Conservation (phyloP, 2,797 vertebrate genomes). For the Linurgus olivaceus region DNA sequence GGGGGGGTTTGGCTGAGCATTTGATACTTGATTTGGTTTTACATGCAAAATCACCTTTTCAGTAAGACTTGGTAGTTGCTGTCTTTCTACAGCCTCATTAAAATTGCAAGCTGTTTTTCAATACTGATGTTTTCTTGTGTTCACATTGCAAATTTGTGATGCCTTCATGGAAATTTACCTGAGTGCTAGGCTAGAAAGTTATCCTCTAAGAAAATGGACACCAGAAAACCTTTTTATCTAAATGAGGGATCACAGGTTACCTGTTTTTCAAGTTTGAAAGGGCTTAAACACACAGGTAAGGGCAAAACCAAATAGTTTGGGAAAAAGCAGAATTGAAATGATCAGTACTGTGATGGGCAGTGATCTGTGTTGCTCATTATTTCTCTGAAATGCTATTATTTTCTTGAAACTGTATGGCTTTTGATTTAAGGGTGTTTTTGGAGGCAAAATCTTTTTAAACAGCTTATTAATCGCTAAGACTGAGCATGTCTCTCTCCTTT, state of each 20-base stretch:
- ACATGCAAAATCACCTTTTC: background rate
- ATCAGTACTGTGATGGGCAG: background rate
- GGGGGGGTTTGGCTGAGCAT: background rate
- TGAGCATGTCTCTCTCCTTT: background rate
- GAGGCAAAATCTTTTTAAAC: background rate
- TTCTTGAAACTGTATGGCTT: background rate
- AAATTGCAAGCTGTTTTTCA: background rate
- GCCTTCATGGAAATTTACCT: background rate
- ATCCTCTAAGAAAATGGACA: background rate
- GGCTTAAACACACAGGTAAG: background rate
- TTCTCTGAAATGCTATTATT: background rate
- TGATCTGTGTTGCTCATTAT: background rate
- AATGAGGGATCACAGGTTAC: background rate
- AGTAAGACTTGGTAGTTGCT: background rate
- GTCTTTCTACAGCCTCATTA: background rate
- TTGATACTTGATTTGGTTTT: background rate
- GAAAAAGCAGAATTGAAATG: background rate
- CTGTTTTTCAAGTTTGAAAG: background rate
- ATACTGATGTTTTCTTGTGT: background rate
- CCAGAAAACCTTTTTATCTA: background rate
- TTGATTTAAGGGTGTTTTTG: background rate
- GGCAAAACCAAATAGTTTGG: background rate
- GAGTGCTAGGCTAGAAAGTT: background rate
- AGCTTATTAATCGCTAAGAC: background rate
- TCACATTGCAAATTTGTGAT: background rate